Percentiles rank a stretch among this genome's conserved stretches.
Evolutionary conservation across 2,113 vertebrate species (phyloP).

Genomic region (Phrynocephalus versicolor): DNA sequence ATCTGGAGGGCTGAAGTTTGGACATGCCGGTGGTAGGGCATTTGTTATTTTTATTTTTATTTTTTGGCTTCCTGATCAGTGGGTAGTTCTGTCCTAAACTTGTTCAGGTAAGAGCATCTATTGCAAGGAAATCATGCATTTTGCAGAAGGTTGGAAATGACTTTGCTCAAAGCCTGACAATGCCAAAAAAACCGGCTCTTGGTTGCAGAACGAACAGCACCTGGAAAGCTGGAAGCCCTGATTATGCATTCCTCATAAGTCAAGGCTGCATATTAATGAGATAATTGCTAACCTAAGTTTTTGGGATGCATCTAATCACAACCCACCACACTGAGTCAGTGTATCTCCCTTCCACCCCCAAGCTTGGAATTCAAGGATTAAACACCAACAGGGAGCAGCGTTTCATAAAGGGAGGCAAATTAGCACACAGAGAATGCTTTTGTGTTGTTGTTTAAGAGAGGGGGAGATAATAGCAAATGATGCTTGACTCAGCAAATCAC

Average conservation of each 20-base stretch:
- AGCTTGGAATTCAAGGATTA: constrained; percentile 16
- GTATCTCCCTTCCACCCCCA: not conserved
- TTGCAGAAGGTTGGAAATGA: constrained; percentile 4
- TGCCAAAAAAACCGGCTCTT: not conserved
- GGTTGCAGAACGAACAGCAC: constrained; percentile 15
- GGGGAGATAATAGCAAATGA: not conserved
- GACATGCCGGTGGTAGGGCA: too few species aligned
- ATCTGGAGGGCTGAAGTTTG: too few species aligned
- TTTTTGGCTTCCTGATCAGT: not conserved
- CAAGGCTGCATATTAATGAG: constrained; percentile 14
- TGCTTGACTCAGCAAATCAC: not conserved
- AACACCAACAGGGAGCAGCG: not conserved
- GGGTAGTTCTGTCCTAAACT: not conserved
- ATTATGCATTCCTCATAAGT: constrained; percentile 2
- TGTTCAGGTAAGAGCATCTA: not conserved
- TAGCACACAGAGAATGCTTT: not conserved
- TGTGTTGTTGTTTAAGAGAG: constrained; percentile 1
- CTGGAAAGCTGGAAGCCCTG: constrained; percentile 13
- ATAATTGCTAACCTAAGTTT: not conserved
- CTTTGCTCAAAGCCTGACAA: not conserved
- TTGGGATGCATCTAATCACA: not conserved
- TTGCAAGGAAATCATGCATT: not conserved
- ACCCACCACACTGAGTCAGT: not conserved
- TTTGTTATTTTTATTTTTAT: too few species aligned
- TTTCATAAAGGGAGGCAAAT: constrained; percentile 15